phyloP scores from a whole-genome alignment of 2,113 vertebrate species.

The Toxostoma redivivum region DNA sequence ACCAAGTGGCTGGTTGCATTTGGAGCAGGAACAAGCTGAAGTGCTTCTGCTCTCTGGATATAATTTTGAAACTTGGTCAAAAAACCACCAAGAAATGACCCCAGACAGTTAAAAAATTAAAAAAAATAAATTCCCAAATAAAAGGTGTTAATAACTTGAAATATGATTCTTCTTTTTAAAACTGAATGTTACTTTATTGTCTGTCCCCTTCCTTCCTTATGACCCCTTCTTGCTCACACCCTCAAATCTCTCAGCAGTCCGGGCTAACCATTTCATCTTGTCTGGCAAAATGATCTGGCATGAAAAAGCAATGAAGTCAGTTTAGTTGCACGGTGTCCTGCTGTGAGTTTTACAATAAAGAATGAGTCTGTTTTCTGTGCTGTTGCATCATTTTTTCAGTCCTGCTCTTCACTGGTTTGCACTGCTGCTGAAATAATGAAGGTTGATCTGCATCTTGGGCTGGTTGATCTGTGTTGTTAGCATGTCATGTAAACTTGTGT shows the following conservation, averaged over 20 bases:
- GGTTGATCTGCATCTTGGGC: neutral
- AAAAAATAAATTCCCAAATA: neutral
- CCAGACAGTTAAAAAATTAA: neutral
- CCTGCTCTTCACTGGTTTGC: accelerated
- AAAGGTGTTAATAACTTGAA: neutral
- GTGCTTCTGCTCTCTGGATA: neutral
- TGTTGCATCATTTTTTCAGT: neutral
- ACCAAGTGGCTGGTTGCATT: neutral
- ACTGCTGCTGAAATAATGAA: neutral
- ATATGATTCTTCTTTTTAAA: neutral
- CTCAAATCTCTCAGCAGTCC: neutral
- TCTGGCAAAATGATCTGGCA: neutral
- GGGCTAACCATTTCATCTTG: neutral
- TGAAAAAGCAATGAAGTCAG: neutral
- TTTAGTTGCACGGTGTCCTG: neutral
- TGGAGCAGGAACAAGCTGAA: neutral
- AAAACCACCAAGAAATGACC: accelerated
- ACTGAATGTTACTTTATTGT: neutral
- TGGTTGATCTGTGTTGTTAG: accelerated
- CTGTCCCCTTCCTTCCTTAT: neutral
- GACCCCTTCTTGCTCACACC: neutral
- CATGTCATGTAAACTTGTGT: neutral
- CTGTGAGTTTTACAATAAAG: neutral
- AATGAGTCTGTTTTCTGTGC: neutral
- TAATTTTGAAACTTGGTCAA: neutral